Evolutionary conservation across 1,140 invertebrate genomes (phyloP), one percentile per base, ranked within the genome.

Genomic region (Agrilus planipennis): DNA sequence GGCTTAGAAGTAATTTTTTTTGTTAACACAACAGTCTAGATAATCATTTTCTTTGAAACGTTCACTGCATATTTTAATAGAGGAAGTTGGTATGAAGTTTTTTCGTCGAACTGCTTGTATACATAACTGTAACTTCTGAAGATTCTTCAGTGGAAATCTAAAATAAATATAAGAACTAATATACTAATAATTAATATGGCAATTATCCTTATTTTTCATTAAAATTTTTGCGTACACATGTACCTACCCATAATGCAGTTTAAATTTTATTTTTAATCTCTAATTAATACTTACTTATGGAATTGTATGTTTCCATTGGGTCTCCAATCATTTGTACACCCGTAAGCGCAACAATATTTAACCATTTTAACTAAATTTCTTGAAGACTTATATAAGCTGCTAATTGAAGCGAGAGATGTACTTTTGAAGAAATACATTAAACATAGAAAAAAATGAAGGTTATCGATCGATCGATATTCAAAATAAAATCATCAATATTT

Each of bases 401-500:
- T 9, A 9, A 32, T 32, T 15, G 30, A 32, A 6, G 30, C 30
- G 15, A 15, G 30, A 11, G 30, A 32, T 32, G 9, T 15, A 14
- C 9, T 11, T 11, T 32, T 32, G 15, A 11, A 32, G 15, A 9
- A 32, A 9, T 15, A 32, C 15, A 11, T 32, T 32, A 15, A 32
- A 14, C 15, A 9, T 9, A n/a, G n/a, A n/a, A n/a, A n/a, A n/a
- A n/a, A n/a, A n/a, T n/a, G n/a, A n/a, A n/a, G n/a, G n/a, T n/a
- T n/a, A n/a, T n/a, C n/a, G n/a, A n/a, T n/a, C n/a, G n/a, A n/a
- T n/a, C n/a, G 23, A 7, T 27, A 27, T 27, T n/a, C 23, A 27
- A 27, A 27, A 27, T 27, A 27, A 27, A 27, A 27, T 27, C n/a
- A 27, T 27, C n/a, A 27, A n/a, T n/a, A 27, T 27, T 27, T 27